Evolutionary conservation across 2,113 vertebrate genomes (phyloP).

Genomic region (Anguilla rostrata): DNA sequence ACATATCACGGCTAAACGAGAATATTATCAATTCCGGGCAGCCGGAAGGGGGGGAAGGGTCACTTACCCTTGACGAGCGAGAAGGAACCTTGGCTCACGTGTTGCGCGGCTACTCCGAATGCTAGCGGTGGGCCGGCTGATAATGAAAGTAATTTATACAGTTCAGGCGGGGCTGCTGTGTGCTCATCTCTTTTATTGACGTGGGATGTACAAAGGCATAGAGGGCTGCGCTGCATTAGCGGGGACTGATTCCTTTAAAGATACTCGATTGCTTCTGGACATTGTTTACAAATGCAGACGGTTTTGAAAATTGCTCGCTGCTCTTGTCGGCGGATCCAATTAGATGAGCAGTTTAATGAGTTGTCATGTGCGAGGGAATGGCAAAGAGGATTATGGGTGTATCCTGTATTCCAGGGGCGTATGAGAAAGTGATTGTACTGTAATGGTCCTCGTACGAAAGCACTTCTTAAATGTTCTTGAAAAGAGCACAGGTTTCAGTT

Average conservation of each 20-base stretch:
- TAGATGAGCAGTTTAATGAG: background rate
- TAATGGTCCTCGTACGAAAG: no score
- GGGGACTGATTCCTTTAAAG: background rate
- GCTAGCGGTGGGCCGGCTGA: background rate
- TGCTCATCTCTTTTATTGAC: background rate
- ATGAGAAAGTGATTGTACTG: background rate
- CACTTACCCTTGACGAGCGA: slow-evolving; percentile 8
- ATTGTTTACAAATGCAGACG: background rate
- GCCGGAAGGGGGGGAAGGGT: slow-evolving; percentile 1
- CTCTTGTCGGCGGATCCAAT: background rate
- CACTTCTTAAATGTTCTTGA: background rate
- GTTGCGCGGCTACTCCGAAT: background rate
- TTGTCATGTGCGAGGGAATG: background rate
- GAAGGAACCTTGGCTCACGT: background rate
- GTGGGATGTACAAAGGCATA: background rate
- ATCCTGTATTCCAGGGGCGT: background rate
- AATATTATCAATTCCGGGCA: slow-evolving; percentile 24
- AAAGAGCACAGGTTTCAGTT: background rate
- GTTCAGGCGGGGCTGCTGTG: background rate
- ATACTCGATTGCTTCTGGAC: background rate
- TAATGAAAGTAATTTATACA: slow-evolving; percentile 7
- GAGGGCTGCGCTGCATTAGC: background rate
- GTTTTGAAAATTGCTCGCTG: background rate
- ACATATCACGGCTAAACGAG: slow-evolving; percentile 25
- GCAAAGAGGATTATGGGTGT: background rate